Percentiles rank a stretch among this genome's conserved stretches.
These are phyloP conservation scores for Acanthosepion pharaonis DNA, from an alignment of 2,888 invertebrate genomes.

Conservation along the genomic window DNA sequence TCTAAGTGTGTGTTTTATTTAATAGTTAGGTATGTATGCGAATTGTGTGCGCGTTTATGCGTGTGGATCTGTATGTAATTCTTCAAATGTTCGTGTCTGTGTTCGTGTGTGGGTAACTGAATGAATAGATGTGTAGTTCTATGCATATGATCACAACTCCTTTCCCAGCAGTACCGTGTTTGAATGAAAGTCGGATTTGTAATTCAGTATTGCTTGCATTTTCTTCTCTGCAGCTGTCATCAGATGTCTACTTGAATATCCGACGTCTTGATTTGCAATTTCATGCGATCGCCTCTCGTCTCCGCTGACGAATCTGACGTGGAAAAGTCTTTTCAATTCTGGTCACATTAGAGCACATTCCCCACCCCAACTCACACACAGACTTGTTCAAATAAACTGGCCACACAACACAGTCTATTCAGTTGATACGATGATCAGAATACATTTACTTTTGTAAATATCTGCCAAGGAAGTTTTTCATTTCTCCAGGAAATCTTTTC, in stretches of 20 bases:
- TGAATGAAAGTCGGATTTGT: neutral
- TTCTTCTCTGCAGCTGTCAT: neutral
- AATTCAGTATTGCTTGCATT: neutral
- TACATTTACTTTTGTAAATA: slow-evolving; percentile 13
- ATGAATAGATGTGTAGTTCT: neutral
- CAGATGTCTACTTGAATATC: neutral
- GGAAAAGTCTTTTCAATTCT: neutral
- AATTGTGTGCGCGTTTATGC: too few relatives aligned
- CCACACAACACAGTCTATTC: neutral
- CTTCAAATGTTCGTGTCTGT: too few relatives aligned
- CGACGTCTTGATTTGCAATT: neutral
- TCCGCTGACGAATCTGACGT: neutral
- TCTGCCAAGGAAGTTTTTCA: neutral
- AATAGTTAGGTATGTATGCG: too few relatives aligned
- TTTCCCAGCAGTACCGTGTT: neutral
- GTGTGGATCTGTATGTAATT: too few relatives aligned
- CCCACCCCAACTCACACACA: neutral
- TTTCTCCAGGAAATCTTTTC: neutral
- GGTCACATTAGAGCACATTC: neutral
- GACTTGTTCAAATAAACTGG: neutral
- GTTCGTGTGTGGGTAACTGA: neutral
- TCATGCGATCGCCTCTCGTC: neutral
- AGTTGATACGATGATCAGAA: neutral
- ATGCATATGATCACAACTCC: neutral
- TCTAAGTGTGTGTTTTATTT: too few relatives aligned